Evolutionary conservation across 2,113 vertebrate genomes (phyloP), one percentile per base, ranked within the genome.

Genomic region (Cryptotis parvus): DNA sequence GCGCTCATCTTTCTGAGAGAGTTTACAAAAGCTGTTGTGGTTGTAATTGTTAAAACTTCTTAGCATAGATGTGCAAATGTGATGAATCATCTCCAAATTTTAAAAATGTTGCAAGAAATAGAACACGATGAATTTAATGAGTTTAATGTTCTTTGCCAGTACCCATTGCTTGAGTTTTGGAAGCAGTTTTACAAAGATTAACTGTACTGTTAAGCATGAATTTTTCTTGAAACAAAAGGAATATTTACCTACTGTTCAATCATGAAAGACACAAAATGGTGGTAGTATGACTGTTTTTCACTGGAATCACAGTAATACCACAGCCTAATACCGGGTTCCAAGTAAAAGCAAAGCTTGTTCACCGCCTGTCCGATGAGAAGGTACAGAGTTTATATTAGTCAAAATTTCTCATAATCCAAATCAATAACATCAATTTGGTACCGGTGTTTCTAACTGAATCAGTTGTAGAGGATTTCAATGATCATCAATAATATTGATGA

Each of bases 151-250:
- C 27, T 85, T 76, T 85, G 63, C 22, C 43, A 58, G 3, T 43
- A 41, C 15, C 63, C 35, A 20, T 55, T 45, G 43, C 63, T n/a
- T 81, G 33, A 85, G 11, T 66, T 10, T 9, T 35, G 15, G 49
- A 55, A 58, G 70, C 37, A 37, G 18, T 85, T 85, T 76, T 80
- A 55, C 27, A 72, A 75, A 84, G 68, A 65, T 18, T 85, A 69
- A 37, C 68, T 85, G 33, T 63, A 80, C 45, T 49, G 12, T 63
- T 33, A 52, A 37, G 52, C 20, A 20, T 18, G 52, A 55, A 18
- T 55, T 55, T 72, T 81, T 66, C 85, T 89, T 77, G 75, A 75
- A 84, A 77, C 11, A 29, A 90, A 85, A 81, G 61, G 18, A 81
- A 70, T 69, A 70, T 43, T 84, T 93, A 4, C 52, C 52, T 55